Evolutionary conservation across 2,113 vertebrate genomes (phyloP).

Genomic region (Cyphomyrus plagiostoma): DNA sequence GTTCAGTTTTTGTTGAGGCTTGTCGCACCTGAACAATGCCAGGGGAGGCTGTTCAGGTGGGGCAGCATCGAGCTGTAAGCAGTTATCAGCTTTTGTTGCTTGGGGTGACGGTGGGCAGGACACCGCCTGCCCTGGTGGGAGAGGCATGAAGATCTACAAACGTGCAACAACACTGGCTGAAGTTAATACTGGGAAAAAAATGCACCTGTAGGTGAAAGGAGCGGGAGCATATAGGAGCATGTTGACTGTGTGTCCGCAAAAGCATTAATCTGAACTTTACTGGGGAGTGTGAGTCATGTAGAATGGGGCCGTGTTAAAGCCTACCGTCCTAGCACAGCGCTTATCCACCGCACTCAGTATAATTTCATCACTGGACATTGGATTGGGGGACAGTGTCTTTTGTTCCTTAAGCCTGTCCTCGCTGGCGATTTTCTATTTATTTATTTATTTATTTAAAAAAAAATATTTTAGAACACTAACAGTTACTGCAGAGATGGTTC

Average conservation of each 20-base stretch:
- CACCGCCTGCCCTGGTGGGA: not conserved
- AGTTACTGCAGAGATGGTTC: not conserved
- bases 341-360: not conserved
- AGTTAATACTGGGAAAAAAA: no score
- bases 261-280: not conserved
- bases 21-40: not conserved
- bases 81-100: not conserved
- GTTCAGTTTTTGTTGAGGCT: not conserved
- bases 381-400: not conserved
- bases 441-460: not conserved
- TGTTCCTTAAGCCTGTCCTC: not conserved
- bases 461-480: not conserved
- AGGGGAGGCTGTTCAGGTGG: not conserved
- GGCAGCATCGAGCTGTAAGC: not conserved
- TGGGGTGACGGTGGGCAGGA: not conserved
- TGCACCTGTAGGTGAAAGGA: not conserved
- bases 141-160: not conserved
- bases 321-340: not conserved
- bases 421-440: not conserved
- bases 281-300: not conserved
- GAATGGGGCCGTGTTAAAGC: not conserved
- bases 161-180: not conserved
- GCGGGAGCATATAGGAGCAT: not conserved
- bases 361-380: not conserved
- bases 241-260: not conserved